phyloP scores from a whole-genome alignment of 2,888 invertebrate species.

The Hanleya hanleyi region DNA sequence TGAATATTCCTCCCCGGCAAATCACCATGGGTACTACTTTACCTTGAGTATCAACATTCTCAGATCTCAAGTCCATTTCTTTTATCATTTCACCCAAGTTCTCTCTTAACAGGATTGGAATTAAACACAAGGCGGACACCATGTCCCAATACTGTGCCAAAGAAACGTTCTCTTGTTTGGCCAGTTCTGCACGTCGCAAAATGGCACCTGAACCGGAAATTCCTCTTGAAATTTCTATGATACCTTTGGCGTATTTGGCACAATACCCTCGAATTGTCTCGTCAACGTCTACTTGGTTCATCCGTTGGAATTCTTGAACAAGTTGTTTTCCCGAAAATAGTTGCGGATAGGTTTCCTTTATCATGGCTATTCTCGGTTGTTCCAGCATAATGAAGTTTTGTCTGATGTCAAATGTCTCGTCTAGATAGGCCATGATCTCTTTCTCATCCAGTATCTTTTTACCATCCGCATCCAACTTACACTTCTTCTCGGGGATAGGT shows the following conservation, averaged over 20 bases:
- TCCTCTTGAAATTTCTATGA: slow-evolving; percentile 54
- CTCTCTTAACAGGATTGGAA: slow-evolving; percentile 61
- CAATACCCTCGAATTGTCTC: slow-evolving; percentile 65
- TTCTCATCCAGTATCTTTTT: slow-evolving; percentile 34
- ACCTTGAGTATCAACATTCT: slow-evolving; percentile 60
- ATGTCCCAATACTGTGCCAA: slow-evolving; percentile 68
- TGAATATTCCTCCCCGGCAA: slow-evolving; percentile 61
- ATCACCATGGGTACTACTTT: slow-evolving; percentile 67
- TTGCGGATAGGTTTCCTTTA: slow-evolving; percentile 59
- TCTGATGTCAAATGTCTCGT: slow-evolving; percentile 61
- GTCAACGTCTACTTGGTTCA: slow-evolving; percentile 63
- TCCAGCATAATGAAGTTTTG: slow-evolving; percentile 61
- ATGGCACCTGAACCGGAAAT: slow-evolving; percentile 55
- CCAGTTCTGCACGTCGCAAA: slow-evolving; percentile 56
- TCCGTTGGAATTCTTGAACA: slow-evolving; percentile 61
- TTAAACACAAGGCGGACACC: slow-evolving; percentile 63
- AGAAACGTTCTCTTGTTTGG: slow-evolving; percentile 60
- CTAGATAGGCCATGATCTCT: slow-evolving; percentile 58
- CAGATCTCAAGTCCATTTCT: slow-evolving; percentile 55
- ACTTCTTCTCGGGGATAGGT: not conserved
- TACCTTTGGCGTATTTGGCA: slow-evolving; percentile 60
- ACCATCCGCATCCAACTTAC: not conserved
- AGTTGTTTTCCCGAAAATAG: slow-evolving; percentile 62
- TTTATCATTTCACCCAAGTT: slow-evolving; percentile 64
- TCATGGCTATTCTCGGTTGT: slow-evolving; percentile 57